These are phyloP conservation scores for Charadrius vociferus DNA, from an alignment of 2,113 vertebrate genomes.

Conservation along the genomic window DNA sequence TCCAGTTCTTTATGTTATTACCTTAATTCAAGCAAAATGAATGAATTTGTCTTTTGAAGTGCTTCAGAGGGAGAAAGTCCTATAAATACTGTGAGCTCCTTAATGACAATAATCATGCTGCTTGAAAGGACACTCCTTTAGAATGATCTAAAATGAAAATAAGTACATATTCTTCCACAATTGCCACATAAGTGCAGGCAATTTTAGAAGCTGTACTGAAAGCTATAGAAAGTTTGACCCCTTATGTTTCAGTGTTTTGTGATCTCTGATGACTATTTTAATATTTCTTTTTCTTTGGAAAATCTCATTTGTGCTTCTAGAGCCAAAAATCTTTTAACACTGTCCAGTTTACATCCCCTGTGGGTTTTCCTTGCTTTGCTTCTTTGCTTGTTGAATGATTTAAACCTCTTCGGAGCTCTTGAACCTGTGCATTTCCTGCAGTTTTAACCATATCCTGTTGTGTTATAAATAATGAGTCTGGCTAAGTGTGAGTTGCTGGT, in stretches of 20 bases:
- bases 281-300: not conserved
- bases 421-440: not conserved
- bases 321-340: not conserved
- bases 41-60: not conserved
- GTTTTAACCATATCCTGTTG: not conserved
- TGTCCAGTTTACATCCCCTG: not conserved
- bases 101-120: not conserved
- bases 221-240: not conserved
- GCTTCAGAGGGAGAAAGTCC: not conserved
- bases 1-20: not conserved
- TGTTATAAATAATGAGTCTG: conserved; percentile 9
- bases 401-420: not conserved
- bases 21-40: not conserved
- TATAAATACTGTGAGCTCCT: not conserved
- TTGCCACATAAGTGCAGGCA: not conserved
- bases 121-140: not conserved
- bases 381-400: not conserved
- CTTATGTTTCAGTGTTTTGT: not conserved
- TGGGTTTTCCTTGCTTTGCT: not conserved
- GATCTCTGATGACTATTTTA: not conserved
- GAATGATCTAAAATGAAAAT: not conserved
- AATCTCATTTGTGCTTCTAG: not conserved
- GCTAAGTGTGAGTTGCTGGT: not conserved
- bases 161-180: not conserved
- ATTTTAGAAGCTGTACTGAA: not conserved